phyloP scores from a whole-genome alignment of 2,797 vertebrate genomes.

The Bufotes viridis region DNA sequence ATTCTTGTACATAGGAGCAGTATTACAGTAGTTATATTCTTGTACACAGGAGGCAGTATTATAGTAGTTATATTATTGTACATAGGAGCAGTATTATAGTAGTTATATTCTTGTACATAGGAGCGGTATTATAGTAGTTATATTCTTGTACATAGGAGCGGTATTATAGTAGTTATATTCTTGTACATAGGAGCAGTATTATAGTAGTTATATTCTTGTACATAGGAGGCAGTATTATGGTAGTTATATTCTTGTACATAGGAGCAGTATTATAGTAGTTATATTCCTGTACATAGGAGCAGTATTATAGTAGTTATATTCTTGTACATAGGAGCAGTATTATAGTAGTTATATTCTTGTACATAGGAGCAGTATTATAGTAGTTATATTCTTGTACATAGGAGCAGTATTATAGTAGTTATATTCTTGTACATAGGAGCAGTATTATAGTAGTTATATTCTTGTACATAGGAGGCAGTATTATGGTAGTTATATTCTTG shows the following conservation, averaged over 20 bases:
- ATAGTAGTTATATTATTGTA: not conserved
- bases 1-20: not conserved
- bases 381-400: too few relatives aligned
- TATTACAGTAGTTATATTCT: too few relatives aligned
- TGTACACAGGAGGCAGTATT: too few relatives aligned
- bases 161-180: slow-evolving; percentile 20
- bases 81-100: too few relatives aligned
- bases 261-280: not conserved
- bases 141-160: not conserved
- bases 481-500: too few relatives aligned
- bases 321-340: not conserved
- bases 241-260: not conserved
- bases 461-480: too few relatives aligned
- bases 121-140: not conserved
- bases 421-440: too few relatives aligned
- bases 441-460: too few relatives aligned
- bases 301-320: not conserved
- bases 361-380: too few relatives aligned
- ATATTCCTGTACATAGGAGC: too few relatives aligned
- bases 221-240: slow-evolving; percentile 2
- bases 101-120: not conserved
- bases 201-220: slow-evolving; percentile 24
- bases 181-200: not conserved
- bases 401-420: too few relatives aligned
- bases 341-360: not conserved